These are phyloP conservation scores for Hyalella azteca DNA, from an alignment of 2,888 invertebrate genomes.

Conservation along the genomic window DNA sequence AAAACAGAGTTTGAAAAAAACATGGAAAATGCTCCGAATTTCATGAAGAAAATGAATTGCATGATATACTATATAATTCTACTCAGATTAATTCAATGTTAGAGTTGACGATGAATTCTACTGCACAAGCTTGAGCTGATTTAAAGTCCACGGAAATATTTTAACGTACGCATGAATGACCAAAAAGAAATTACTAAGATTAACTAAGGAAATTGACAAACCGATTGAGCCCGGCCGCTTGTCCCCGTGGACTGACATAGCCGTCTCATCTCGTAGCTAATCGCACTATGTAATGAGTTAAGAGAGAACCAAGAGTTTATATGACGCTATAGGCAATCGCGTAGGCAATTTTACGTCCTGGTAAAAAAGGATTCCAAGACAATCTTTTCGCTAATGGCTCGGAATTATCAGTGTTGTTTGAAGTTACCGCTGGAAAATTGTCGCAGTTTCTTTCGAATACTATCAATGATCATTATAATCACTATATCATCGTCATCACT, in stretches of 20 bases:
- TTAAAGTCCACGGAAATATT: too few relatives aligned
- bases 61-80: too few relatives aligned
- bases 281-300: conserved; percentile 21
- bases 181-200: too few relatives aligned
- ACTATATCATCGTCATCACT: too few relatives aligned
- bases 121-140: too few relatives aligned
- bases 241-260: neutral
- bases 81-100: too few relatives aligned
- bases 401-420: conserved; percentile 33
- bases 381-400: conserved; percentile 35
- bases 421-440: conserved; percentile 34
- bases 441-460: conserved; percentile 30
- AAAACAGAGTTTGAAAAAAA: too few relatives aligned
- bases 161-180: too few relatives aligned
- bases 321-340: conserved; percentile 32
- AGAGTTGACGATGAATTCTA: too few relatives aligned
- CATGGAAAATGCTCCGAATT: too few relatives aligned
- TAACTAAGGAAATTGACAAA: neutral
- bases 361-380: conserved; percentile 25
- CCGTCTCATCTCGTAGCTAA: conserved; percentile 10
- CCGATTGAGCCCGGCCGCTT: neutral
- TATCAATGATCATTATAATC: too few relatives aligned
- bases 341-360: conserved; percentile 32
- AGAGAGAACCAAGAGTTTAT: conserved; percentile 25
- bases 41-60: too few relatives aligned